Base-by-base conservation (phyloP, 1,140 invertebrate genomes). In the Hydropsyche tenuis region DNA sequence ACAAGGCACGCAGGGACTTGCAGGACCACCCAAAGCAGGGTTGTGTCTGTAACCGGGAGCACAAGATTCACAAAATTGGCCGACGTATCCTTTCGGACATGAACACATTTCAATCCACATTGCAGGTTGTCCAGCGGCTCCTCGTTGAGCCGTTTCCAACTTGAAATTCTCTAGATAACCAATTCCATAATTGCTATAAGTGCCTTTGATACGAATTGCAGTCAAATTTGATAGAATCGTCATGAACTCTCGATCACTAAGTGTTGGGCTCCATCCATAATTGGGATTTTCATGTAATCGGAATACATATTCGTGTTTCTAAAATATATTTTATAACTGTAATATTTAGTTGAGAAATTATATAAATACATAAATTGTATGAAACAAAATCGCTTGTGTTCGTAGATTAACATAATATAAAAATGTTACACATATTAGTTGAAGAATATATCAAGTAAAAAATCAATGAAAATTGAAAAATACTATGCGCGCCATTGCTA, bases 21-120 rank as follows among this genome's bases (percentile, higher is more conserved):
- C 97, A 0, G 95, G 93, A 11, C 96, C 96, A 7, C 96, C 96
- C 75, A 92, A 91, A 0, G 94, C 89, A 0, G 95, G 94, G 75
- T 94, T 93, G 78, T 98, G 95, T 45, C 96, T 90, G 79, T 91
- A 99, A 0, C 96, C 96, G 0, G 96, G 93, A 0, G 93, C 93
- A 81, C 98, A 99, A 0, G 96, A 96, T 84, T 99, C 97, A 81
- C 98, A 99, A 83, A 95, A 98, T 83, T 99, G 96, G 0, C 97
- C 92, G 0, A 94, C 88, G 79, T 98, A 99, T 0, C 96, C 96
- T 71, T 91, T 88, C 0, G 95, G 95, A 83, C 98, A 99, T 7
- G 90, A 90, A 81, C 98, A 99, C 78, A 92, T 92, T 82, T 99
- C 98, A 5, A 99, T 91, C 96, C 96, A 99, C 62, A 90, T 89